These are phyloP conservation scores for Drosophila kambysellisi DNA, from an alignment of 2,888 invertebrate genomes.

Conservation along the genomic window DNA sequence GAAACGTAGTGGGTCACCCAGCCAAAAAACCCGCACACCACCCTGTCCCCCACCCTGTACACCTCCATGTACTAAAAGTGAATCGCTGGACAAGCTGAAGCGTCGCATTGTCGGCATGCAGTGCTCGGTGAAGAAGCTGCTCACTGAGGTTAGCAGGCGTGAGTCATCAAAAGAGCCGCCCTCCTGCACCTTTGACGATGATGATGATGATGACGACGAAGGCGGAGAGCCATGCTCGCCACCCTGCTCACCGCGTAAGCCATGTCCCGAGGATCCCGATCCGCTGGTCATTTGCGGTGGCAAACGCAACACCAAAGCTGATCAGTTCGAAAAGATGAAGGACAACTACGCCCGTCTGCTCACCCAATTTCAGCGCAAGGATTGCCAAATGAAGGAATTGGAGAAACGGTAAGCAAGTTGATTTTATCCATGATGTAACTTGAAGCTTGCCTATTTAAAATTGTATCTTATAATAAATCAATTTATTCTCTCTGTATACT, in stretches of 20 bases:
- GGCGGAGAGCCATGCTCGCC: neutral
- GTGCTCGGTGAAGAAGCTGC: conserved; percentile 69
- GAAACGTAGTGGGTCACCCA: conserved; percentile 15
- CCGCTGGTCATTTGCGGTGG: conserved; percentile 68
- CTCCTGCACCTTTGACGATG: conserved; percentile 16
- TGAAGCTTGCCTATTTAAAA: no score
- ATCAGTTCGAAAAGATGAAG: conserved; percentile 80
- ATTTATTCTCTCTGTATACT: neutral
- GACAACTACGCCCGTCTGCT: conserved; percentile 82
- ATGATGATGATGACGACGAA: conserved; percentile 30
- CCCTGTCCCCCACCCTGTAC: conserved; percentile 24
- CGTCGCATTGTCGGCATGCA: conserved; percentile 76
- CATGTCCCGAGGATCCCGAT: conserved; percentile 70
- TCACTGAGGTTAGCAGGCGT: conserved; percentile 62
- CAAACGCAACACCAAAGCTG: conserved; percentile 71
- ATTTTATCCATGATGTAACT: no score
- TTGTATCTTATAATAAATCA: no score
- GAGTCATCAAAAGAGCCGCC: conserved; percentile 42
- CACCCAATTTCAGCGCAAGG: conserved; percentile 80
- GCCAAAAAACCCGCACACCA: conserved; percentile 11
- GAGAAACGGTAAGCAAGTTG: conserved; percentile 65
- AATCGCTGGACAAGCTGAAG: conserved; percentile 73
- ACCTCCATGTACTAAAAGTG: conserved; percentile 31
- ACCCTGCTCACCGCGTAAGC: conserved; percentile 10
- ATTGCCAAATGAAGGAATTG: conserved; percentile 81